Conservation (phyloP, 2,113 vertebrate genomes). For the Macroglossus sobrinus region DNA sequence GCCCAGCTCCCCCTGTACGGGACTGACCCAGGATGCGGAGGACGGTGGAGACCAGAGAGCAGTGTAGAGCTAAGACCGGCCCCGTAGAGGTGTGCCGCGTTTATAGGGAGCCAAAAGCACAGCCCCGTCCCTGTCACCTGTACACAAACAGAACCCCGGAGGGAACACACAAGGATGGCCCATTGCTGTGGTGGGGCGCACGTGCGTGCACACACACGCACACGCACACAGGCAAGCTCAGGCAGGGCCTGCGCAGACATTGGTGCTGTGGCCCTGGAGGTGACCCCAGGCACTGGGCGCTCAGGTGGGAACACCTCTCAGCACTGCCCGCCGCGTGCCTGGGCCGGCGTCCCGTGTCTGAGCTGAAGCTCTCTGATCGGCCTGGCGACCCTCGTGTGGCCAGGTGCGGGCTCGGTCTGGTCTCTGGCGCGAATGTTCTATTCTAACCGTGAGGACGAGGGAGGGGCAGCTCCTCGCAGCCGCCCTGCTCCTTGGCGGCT, state of each 20-base stretch:
- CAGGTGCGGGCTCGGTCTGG: not conserved
- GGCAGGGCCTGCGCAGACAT: not conserved
- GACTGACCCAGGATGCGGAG: fast-evolving
- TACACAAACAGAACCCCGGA: not conserved
- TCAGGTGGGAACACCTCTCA: not conserved
- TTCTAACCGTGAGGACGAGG: not conserved
- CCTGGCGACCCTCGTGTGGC: not conserved
- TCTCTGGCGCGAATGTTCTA: fast-evolving
- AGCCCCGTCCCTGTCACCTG: not conserved
- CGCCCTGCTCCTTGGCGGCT: not conserved
- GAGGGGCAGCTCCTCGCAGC: not conserved
- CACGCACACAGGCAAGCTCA: not conserved
- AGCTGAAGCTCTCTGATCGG: not conserved
- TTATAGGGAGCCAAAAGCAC: not conserved
- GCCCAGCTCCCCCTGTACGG: not conserved
- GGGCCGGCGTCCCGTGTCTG: fast-evolving
- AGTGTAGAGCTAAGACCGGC: not conserved
- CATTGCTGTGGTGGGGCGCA: not conserved
- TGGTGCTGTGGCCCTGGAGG: not conserved
- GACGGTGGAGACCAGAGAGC: not conserved
- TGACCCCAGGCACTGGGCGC: not conserved
- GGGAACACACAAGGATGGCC: not conserved
- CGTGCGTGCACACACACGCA: not conserved
- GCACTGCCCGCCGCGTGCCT: fast-evolving
- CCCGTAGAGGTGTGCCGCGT: not conserved